Percentiles rank a stretch among this genome's conserved stretches.
phyloP scores from a whole-genome alignment of 2,113 vertebrate genomes.

The Odocoileus virginianus region DNA sequence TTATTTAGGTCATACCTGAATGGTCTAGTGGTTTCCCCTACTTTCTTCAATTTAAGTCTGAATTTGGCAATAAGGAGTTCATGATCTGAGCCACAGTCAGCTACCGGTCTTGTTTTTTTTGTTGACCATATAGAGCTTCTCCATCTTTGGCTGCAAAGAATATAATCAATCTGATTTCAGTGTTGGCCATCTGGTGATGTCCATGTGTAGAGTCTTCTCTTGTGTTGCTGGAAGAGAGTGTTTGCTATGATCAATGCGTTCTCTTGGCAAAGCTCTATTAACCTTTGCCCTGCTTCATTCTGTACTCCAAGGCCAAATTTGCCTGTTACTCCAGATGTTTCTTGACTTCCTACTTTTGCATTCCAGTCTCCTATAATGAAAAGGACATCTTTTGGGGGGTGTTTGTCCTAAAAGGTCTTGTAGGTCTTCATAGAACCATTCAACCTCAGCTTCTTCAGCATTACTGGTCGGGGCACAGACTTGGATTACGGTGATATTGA shows the following conservation, averaged over 20 bases:
- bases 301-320: neutral
- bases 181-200: neutral
- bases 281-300: neutral
- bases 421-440: neutral
- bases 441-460: neutral
- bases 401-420: neutral
- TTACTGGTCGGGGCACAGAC: neutral
- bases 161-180: neutral
- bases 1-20: neutral
- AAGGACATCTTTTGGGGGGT: fast-evolving
- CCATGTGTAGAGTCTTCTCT: neutral
- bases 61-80: neutral
- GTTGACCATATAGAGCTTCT: neutral
- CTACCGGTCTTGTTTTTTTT: neutral
- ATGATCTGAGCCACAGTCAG: neutral
- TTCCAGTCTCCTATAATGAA: neutral
- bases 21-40: neutral
- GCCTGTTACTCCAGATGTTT: neutral
- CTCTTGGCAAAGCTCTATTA: neutral
- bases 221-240: neutral
- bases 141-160: neutral
- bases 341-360: neutral
- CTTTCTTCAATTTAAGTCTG: neutral
- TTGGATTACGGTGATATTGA: neutral
- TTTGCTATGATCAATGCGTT: neutral